Conservation (phyloP, 2,113 vertebrate genomes). For the Oxygymnocypris stewartii region DNA sequence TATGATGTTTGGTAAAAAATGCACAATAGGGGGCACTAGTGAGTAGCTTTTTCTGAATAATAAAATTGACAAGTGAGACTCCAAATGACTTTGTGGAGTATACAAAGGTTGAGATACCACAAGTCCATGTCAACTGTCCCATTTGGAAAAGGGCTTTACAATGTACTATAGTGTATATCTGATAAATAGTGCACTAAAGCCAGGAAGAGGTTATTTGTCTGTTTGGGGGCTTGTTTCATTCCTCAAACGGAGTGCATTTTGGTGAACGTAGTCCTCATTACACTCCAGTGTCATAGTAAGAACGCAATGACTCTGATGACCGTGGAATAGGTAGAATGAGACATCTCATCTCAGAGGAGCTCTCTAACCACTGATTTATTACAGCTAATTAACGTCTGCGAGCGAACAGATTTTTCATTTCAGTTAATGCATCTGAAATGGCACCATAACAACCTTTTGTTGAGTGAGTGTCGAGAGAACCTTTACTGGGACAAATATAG, state of each 20-base stretch:
- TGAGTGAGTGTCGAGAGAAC: neutral
- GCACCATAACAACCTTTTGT: neutral
- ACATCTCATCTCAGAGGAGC: slow-evolving; percentile 18
- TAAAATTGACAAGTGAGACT: neutral
- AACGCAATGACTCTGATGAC: neutral
- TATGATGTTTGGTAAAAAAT: neutral
- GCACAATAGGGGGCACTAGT: neutral
- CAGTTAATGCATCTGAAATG: slow-evolving; percentile 29
- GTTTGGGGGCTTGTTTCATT: neutral
- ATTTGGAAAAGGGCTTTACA: neutral
- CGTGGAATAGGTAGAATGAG: neutral
- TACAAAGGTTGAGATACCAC: neutral
- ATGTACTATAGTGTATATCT: neutral
- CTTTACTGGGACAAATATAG: neutral
- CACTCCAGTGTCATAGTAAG: neutral
- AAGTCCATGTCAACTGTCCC: neutral
- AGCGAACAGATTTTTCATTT: slow-evolving; percentile 49
- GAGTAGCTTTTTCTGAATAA: neutral
- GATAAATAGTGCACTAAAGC: neutral
- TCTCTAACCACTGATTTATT: slow-evolving; percentile 40
- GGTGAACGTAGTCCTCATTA: neutral
- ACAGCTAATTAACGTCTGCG: slow-evolving; percentile 36
- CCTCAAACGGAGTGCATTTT: neutral
- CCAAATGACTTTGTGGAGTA: neutral
- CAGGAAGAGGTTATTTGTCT: neutral